These are phyloP conservation scores for Antedon mediterranea DNA, from an alignment of 53 echinoderm and acorn worm genomes.

Conservation along the genomic window DNA sequence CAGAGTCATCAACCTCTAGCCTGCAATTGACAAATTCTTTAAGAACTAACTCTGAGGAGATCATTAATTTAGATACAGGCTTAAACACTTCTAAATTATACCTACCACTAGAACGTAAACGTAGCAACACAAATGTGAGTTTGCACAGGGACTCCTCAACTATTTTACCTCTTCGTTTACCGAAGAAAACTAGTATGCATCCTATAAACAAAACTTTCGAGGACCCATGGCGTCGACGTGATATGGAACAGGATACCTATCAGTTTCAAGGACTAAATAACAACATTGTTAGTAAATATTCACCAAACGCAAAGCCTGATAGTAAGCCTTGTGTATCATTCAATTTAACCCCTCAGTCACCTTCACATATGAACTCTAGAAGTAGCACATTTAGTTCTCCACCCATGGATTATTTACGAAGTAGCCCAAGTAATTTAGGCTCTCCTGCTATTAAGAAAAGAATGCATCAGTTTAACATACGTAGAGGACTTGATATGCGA, in stretches of 20 bases:
- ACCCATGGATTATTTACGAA: not conserved
- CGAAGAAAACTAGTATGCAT: conserved; percentile 14
- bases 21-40: not conserved
- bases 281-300: not conserved
- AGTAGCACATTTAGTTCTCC: not conserved
- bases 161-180: conserved; percentile 42
- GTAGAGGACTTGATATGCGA: not conserved
- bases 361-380: not conserved
- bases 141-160: not conserved
- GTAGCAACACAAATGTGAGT: not conserved
- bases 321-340: not conserved
- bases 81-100: not conserved
- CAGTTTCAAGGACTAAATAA: not conserved
- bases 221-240: conserved; percentile 53
- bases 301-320: not conserved
- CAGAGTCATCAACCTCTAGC: not conserved
- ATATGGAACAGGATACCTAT: not conserved
- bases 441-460: not conserved
- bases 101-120: not conserved
- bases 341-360: not conserved
- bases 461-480: not conserved
- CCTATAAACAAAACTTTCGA: conserved; percentile 31
- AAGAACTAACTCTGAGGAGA: not conserved
- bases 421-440: not conserved
- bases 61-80: not conserved